Percentiles rank a stretch among this genome's conserved stretches.
Conservation (phyloP, 2,888 invertebrate genomes). For the Drosophila subsilvestris region DNA sequence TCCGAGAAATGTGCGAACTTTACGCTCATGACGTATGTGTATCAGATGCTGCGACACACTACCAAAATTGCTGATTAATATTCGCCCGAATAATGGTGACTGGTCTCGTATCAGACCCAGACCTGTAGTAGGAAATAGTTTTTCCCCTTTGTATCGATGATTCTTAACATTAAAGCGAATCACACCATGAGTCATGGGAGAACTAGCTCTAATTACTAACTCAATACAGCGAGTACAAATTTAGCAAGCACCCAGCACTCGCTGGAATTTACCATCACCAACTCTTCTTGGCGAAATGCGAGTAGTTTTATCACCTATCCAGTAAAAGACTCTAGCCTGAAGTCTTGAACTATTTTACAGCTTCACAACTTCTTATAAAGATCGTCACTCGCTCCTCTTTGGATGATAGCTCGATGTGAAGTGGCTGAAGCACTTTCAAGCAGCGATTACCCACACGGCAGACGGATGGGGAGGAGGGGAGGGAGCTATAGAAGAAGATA, state of each 20-base stretch:
- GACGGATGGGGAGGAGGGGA: neutral
- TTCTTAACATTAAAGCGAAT: neutral
- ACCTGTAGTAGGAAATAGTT: neutral
- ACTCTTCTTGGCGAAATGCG: no score
- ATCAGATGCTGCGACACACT: constrained; percentile 31
- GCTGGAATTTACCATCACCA: no score
- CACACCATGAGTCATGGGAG: neutral
- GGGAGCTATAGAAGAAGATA: neutral
- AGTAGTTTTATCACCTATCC: no score
- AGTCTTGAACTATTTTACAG: no score
- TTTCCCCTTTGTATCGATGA: neutral
- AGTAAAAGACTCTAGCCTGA: no score
- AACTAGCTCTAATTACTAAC: no score
- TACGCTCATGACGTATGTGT: constrained; percentile 61
- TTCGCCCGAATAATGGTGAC: constrained; percentile 16
- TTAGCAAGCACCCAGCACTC: neutral
- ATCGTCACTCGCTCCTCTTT: constrained; percentile 19
- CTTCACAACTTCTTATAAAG: neutral
- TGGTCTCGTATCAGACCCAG: neutral
- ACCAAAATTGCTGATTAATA: constrained; percentile 8
- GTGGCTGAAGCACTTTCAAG: constrained; percentile 35
- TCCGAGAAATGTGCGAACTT: constrained; percentile 57
- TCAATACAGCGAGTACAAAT: neutral
- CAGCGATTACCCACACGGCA: constrained; percentile 22
- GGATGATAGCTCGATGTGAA: constrained; percentile 34